A percentile compares a stretch with the other conserved stretches of the same genome.
Conservation (phyloP, 1,140 invertebrate species). For the Drepana arcuata region DNA sequence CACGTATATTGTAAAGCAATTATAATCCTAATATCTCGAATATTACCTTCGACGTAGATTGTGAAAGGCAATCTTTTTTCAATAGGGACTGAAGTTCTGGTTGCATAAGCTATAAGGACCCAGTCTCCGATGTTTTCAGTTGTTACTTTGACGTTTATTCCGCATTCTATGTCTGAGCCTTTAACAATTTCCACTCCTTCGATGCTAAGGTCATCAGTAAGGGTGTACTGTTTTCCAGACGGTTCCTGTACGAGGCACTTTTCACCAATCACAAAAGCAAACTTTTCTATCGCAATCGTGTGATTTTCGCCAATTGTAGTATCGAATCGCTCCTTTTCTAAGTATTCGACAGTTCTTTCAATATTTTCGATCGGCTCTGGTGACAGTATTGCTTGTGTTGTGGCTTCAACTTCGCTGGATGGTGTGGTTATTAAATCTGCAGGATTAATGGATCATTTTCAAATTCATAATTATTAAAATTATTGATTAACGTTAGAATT, state of each 20-base stretch:
- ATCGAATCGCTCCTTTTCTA: conserved; percentile 14
- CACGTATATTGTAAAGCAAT: conserved; percentile 11
- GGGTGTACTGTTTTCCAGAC: conserved; percentile 12
- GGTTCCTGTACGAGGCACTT: conserved; percentile 28
- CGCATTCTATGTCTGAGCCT: conserved; percentile 16
- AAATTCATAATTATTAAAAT: no score
- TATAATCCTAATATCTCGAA: conserved; percentile 2
- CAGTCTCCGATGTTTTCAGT: conserved; percentile 30
- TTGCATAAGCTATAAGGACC: conserved; percentile 25
- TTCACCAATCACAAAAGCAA: conserved; percentile 14
- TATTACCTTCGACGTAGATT: conserved; percentile 40
- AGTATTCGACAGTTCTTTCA: conserved; percentile 16
- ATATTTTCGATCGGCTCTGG: no score
- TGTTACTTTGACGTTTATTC: conserved; percentile 19
- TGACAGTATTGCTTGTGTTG: no score
- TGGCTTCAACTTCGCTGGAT: no score
- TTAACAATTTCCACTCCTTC: conserved; percentile 18
- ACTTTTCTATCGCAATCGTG: conserved; percentile 16
- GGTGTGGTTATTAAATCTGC: no score
- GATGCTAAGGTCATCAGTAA: conserved; percentile 17
- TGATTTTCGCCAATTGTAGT: conserved; percentile 22
- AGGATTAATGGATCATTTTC: no score
- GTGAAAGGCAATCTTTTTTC: conserved; percentile 34
- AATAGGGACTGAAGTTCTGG: conserved; percentile 10
- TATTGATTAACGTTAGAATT: no score